Conservation (phyloP, 1,140 invertebrate species). For the Conus ventricosus region DNA sequence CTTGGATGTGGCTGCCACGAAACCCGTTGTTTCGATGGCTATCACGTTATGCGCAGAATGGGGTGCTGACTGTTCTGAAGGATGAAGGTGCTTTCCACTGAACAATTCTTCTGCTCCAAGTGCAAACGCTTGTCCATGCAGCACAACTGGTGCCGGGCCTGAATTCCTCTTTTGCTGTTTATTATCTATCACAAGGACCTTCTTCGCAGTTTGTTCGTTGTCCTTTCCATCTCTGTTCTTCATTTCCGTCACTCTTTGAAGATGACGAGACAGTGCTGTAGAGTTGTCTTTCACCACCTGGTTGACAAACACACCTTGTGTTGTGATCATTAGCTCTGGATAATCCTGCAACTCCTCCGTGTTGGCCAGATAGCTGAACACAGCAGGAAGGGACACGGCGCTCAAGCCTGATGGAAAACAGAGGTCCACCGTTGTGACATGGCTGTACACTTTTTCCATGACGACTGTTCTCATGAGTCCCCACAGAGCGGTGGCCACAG, state of each 20-base stretch:
- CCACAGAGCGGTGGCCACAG: slow-evolving; percentile 41
- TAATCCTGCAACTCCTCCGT: slow-evolving; percentile 18
- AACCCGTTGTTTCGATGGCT: background rate
- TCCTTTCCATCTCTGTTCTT: background rate
- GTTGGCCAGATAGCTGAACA: background rate
- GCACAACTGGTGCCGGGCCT: too few relatives aligned
- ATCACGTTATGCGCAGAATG: background rate
- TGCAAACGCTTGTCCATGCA: background rate
- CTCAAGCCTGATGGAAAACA: slow-evolving; percentile 22
- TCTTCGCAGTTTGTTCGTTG: background rate
- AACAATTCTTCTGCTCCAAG: background rate
- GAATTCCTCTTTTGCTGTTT: background rate
- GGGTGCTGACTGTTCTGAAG: background rate
- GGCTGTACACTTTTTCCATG: slow-evolving; percentile 37
- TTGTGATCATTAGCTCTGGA: slow-evolving; percentile 33
- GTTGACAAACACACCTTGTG: slow-evolving; percentile 24
- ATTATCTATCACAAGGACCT: background rate
- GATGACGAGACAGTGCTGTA: slow-evolving; percentile 13
- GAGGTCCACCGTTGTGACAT: slow-evolving; percentile 28
- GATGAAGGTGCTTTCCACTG: background rate
- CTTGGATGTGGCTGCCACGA: background rate
- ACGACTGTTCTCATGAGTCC: slow-evolving; percentile 37
- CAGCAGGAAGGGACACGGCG: background rate
- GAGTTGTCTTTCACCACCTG: slow-evolving; percentile 34
- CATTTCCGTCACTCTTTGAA: background rate